Conservation (phyloP, 2,888 invertebrate species). For the Cordilura impudica region DNA sequence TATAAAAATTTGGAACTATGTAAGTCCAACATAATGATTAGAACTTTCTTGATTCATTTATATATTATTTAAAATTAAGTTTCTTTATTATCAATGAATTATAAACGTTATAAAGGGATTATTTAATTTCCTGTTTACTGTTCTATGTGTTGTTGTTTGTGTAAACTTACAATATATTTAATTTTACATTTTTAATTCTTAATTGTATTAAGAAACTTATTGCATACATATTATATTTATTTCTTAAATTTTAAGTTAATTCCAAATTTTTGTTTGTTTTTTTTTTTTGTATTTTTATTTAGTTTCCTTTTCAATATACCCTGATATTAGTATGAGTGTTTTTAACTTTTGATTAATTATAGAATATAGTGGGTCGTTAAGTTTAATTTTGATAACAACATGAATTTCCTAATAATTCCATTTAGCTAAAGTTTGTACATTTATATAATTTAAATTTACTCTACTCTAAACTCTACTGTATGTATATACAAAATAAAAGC, state of each 20-base stretch:
- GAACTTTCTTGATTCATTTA: too few relatives aligned
- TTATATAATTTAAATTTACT: slow-evolving; percentile 2
- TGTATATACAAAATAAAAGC: background rate
- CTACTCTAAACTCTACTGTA: slow-evolving; percentile 2
- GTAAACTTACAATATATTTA: background rate
- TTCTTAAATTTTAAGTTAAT: background rate
- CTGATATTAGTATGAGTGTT: slow-evolving; percentile 60
- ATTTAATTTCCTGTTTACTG: background rate
- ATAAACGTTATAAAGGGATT: too few relatives aligned
- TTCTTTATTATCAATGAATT: too few relatives aligned
- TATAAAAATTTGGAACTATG: too few relatives aligned
- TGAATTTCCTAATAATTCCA: slow-evolving; percentile 20
- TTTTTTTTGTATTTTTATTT: background rate
- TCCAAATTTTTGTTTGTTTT: slow-evolving; percentile 17
- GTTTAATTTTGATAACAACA: slow-evolving; percentile 17
- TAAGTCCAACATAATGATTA: too few relatives aligned
- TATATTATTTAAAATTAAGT: too few relatives aligned
- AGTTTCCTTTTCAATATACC: slow-evolving; percentile 44
- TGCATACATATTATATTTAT: background rate
- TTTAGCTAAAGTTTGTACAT: slow-evolving; percentile 20
- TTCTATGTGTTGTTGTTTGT: background rate
- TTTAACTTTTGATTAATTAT: slow-evolving; percentile 59
- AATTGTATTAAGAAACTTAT: slow-evolving; percentile 16
- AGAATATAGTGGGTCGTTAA: too few relatives aligned
- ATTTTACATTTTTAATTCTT: background rate